These are phyloP conservation scores for Campopleginae sp. DNA, from an alignment of 2,888 invertebrate genomes.

Conservation along the genomic window DNA sequence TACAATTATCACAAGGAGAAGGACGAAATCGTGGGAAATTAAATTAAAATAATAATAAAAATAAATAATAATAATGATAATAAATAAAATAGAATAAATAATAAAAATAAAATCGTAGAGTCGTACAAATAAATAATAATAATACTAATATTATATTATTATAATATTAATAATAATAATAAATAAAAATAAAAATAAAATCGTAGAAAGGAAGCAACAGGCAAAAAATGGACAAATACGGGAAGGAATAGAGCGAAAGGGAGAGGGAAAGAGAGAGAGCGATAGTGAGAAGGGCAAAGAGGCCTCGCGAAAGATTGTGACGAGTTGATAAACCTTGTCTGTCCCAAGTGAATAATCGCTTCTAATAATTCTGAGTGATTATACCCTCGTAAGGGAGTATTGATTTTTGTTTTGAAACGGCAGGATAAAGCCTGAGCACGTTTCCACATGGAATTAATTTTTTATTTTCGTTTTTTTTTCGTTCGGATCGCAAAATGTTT, in stretches of 20 bases:
- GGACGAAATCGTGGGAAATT: too few species aligned
- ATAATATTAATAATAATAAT: too few species aligned
- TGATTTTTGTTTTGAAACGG: not conserved
- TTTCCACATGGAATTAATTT: constrained; percentile 1
- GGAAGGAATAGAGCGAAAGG: not conserved
- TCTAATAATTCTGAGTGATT: constrained; percentile 35
- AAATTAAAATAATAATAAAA: not conserved
- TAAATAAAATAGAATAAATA: not conserved
- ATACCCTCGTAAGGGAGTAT: not conserved
- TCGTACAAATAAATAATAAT: too few species aligned
- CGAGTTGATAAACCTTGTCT: constrained; percentile 46
- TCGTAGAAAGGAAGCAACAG: not conserved
- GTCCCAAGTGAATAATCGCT: constrained; percentile 21
- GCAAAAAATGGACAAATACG: not conserved
- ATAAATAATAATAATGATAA: not conserved
- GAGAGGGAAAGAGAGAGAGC: not conserved
- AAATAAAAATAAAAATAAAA: not conserved
- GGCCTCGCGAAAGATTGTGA: constrained; percentile 43
- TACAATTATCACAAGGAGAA: not conserved
- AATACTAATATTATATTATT: too few species aligned
- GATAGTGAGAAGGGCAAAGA: constrained; percentile 6
- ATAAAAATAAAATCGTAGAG: too few species aligned
- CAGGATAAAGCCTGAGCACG: not conserved
- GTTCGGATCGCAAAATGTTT: too few species aligned
- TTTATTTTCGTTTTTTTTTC: not conserved